Percentiles rank a stretch among this genome's conserved stretches.
Conservation (phyloP, 2,888 invertebrate species). For the Aleiodes alternator region DNA sequence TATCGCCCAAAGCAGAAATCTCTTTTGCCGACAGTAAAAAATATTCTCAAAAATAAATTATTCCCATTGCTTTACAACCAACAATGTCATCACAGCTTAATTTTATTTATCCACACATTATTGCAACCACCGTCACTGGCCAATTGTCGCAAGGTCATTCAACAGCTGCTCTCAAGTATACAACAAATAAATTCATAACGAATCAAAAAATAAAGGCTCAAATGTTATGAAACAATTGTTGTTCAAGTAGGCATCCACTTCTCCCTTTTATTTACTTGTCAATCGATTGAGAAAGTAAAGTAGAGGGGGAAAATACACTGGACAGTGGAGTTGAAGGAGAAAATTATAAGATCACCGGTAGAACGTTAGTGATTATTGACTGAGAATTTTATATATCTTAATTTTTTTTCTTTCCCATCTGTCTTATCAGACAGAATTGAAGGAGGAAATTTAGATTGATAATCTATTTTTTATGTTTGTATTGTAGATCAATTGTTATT, state of each 20-base stretch:
- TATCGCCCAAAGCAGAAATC: too few species aligned
- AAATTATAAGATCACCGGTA: not conserved
- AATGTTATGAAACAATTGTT: not conserved
- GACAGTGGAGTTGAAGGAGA: not conserved
- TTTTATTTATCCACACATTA: too few species aligned
- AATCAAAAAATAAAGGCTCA: not conserved
- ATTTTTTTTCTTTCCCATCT: constrained; percentile 3
- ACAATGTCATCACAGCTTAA: too few species aligned
- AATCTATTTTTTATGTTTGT: constrained; percentile 11
- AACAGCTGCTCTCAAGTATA: not conserved
- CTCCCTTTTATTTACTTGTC: not conserved
- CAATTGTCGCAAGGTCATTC: not conserved
- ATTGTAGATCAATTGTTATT: constrained; percentile 13
- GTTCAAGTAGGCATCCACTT: constrained; percentile 23
- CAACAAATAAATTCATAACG: not conserved
- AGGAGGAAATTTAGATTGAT: not conserved
- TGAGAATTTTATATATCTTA: not conserved
- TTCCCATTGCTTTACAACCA: too few species aligned
- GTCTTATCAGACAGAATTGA: constrained; percentile 17
- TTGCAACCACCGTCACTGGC: too few species aligned
- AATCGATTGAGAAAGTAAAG: not conserved
- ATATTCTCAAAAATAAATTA: too few species aligned
- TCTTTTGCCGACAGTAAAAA: too few species aligned
- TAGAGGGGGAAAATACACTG: constrained; percentile 5
- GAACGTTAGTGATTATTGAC: not conserved